A percentile compares a stretch with the other conserved stretches of the same genome.
These are phyloP conservation scores for Falco berigora DNA, from an alignment of 2,797 vertebrate genomes.

Conservation along the genomic window DNA sequence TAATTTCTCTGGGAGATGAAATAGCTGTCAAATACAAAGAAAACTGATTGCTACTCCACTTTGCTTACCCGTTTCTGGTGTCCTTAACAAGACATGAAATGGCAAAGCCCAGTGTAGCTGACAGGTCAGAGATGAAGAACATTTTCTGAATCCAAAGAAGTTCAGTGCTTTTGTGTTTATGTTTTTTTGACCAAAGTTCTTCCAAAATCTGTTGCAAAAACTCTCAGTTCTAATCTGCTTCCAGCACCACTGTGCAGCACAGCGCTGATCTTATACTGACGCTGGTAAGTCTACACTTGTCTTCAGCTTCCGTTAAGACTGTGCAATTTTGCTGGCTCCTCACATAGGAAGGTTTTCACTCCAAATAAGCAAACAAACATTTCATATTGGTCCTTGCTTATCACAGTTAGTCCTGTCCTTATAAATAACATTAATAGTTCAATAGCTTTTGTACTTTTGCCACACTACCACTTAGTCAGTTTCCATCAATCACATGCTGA, in stretches of 20 bases:
- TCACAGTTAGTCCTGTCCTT: constrained; percentile 25
- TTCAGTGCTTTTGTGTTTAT: neutral
- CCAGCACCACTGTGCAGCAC: accelerated
- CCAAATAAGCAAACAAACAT: constrained; percentile 22
- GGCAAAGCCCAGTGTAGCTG: neutral
- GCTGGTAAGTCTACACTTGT: neutral
- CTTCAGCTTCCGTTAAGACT: neutral
- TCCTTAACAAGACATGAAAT: neutral
- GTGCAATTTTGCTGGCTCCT: neutral
- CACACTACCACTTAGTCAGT: constrained; percentile 60
- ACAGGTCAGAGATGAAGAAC: neutral
- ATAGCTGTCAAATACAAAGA: constrained; percentile 21
- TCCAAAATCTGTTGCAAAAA: neutral
- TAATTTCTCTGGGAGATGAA: constrained; percentile 4
- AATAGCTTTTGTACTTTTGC: constrained; percentile 65
- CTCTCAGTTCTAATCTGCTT: neutral
- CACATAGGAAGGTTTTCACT: neutral
- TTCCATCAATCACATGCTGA: constrained; percentile 57
- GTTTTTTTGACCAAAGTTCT: neutral
- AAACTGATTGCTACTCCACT: neutral
- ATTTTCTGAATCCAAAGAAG: neutral
- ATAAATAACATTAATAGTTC: constrained; percentile 65
- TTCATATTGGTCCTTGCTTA: constrained; percentile 27
- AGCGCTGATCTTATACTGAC: neutral
- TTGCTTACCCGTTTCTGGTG: neutral